Evolutionary conservation across 2,113 vertebrate species (phyloP).

Genomic region (Rattus rattus): DNA sequence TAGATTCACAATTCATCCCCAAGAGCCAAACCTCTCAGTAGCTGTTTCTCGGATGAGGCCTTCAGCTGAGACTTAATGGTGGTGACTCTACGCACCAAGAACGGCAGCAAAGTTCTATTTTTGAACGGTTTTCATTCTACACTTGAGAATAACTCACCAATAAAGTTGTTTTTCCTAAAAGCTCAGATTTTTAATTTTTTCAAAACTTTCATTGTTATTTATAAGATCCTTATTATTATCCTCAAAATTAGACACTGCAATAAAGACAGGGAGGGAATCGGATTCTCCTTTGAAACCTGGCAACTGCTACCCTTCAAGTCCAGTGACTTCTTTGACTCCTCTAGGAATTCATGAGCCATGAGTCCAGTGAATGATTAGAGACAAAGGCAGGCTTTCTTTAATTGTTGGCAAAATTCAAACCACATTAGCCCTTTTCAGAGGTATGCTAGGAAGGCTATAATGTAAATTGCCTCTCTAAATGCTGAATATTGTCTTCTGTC

Average conservation of each 20-base stretch:
- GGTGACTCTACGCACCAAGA: not conserved
- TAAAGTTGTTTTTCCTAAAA: conserved; percentile 59
- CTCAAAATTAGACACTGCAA: not conserved
- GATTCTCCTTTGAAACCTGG: conserved; percentile 43
- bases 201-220: conserved; percentile 35
- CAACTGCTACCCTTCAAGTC: conserved; percentile 10
- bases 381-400: conserved; percentile 5
- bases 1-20: not conserved
- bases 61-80: not conserved
- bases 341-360: conserved; percentile 25
- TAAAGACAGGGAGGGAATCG: not conserved
- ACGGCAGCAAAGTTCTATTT: not conserved
- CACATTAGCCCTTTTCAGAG: conserved; percentile 6
- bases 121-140: not conserved
- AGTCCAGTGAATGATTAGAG: conserved; percentile 24
- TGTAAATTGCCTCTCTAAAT: not conserved
- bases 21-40: not conserved
- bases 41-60: not conserved
- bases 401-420: conserved; percentile 38
- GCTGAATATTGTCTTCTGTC: conserved; percentile 54
- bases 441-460: not conserved
- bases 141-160: conserved; percentile 2
- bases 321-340: not conserved
- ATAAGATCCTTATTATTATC: not conserved
- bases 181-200: not conserved